Base-by-base conservation (phyloP, 2,113 vertebrate species). In the Pristiophorus japonicus region DNA sequence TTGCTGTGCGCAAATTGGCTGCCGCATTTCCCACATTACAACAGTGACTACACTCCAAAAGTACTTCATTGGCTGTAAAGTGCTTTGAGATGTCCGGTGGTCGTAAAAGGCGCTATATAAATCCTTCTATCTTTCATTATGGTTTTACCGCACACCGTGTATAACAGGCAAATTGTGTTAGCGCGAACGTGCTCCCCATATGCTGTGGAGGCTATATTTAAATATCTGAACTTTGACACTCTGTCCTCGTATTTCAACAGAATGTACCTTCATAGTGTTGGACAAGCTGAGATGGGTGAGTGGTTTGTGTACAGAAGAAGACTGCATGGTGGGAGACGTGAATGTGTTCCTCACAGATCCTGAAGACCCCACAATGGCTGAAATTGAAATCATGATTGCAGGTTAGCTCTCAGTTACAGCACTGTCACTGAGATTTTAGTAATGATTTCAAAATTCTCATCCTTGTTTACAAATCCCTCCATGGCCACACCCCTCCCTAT, bases 321-420 rank as follows among this genome's bases (percentile, higher is more conserved):
- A 97, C 93, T 99, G 98, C 97, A 99, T 99, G 99, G 97, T 98
- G 78, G 99, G 99, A 95, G 99, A 99, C 0, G 98, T 99, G 93
- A 99, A 99, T 96, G 97, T 99, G 96, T 99, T 99, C 97, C 98
- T 99, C 96, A 99, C 98, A 0, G 98, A 99, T 63, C 10, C 97
- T 0, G 96, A 97, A 94, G 98, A 99, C 96, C 97, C 96, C 0
- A 96, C 98, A 0, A 4, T 98, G 96, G 99, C 98, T 10, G 99
- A 99, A 97, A 97, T 99, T 65, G 99, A 99, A 97, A 97, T 99
- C 96, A 99, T 99, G 99, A 98, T 99, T 95, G 99, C 99, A 98
- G 99, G 99, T 99, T 30, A 63, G 95, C 34, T 92, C 63, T 1
- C 5, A 92, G 34, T 95, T 65, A 70, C 45, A 78, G 59, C 27